Percentiles rank a stretch among this genome's conserved stretches.
These are phyloP conservation scores for Hippopotamyrus pictus DNA, from an alignment of 2,797 vertebrate genomes.

Conservation along the genomic window DNA sequence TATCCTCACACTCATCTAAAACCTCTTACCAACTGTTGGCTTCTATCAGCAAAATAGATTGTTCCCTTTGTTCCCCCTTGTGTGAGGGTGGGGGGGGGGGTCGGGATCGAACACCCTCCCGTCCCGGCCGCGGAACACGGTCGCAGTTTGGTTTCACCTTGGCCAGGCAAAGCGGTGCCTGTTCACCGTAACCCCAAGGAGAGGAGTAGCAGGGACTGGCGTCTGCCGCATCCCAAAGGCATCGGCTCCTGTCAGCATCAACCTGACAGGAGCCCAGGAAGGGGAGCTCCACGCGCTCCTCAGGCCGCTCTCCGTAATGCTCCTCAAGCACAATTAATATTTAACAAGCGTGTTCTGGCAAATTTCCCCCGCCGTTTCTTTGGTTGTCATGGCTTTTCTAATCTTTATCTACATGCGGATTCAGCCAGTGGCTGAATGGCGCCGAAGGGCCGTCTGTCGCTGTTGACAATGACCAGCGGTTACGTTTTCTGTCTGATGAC, in stretches of 20 bases:
- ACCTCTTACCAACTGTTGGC: slow-evolving; percentile 83
- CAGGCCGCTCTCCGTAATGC: neutral
- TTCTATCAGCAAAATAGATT: slow-evolving; percentile 86
- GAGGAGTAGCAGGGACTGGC: slow-evolving; percentile 26
- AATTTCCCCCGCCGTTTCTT: neutral
- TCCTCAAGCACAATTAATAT: neutral
- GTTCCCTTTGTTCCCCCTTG: slow-evolving; percentile 81
- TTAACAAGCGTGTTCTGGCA: neutral
- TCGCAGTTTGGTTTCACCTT: neutral
- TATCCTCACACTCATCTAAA: slow-evolving; percentile 91
- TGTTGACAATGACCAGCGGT: slow-evolving; percentile 2
- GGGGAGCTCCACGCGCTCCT: slow-evolving; percentile 11
- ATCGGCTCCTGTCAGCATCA: slow-evolving; percentile 21
- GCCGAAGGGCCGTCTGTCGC: neutral
- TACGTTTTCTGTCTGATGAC: neutral
- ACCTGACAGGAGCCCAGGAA: slow-evolving; percentile 37
- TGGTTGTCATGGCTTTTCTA: neutral
- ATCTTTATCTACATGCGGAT: neutral
- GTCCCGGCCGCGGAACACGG: neutral
- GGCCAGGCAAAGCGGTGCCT: slow-evolving; percentile 11
- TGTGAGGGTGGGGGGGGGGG: slow-evolving; percentile 66
- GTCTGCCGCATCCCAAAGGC: neutral
- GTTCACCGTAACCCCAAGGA: slow-evolving; percentile 26
- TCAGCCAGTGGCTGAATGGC: neutral
- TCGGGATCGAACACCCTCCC: slow-evolving; percentile 62